phyloP scores from a whole-genome alignment of 1,140 invertebrate genomes.

The Danaus melanippus region DNA sequence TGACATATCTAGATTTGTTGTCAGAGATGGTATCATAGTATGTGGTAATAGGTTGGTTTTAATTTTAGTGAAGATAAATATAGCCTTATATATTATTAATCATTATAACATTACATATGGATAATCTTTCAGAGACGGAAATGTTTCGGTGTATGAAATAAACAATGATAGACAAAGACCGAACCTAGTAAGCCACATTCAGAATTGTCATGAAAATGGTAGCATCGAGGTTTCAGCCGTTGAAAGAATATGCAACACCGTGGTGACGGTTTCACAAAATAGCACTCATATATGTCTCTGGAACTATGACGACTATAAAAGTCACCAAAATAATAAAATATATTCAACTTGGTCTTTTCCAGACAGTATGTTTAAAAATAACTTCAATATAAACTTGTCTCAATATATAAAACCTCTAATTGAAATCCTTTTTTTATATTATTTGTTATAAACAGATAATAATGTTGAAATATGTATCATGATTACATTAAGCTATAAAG shows the following conservation, averaged over 20 bases:
- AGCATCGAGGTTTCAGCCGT: slow-evolving; percentile 47
- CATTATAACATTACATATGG: neutral
- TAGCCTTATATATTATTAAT: neutral
- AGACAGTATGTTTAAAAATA: too few relatives aligned
- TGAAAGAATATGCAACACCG: slow-evolving; percentile 30
- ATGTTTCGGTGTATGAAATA: slow-evolving; percentile 31
- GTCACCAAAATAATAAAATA: neutral
- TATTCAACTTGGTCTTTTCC: neutral
- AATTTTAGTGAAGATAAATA: too few relatives aligned
- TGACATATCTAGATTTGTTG: slow-evolving; percentile 60
- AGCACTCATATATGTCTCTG: slow-evolving; percentile 35
- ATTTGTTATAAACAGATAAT: too few relatives aligned
- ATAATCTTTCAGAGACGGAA: slow-evolving; percentile 46
- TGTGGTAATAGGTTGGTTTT: slow-evolving; percentile 57
- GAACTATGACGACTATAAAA: slow-evolving; percentile 7
- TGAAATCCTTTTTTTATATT: too few relatives aligned
- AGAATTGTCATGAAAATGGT: slow-evolving; percentile 47
- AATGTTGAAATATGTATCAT: too few relatives aligned
- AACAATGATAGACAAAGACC: slow-evolving; percentile 29
- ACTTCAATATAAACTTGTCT: too few relatives aligned
- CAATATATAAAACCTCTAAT: too few relatives aligned
- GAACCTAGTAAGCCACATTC: slow-evolving; percentile 32
- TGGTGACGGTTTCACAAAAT: slow-evolving; percentile 38
- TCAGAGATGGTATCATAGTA: slow-evolving; percentile 37
- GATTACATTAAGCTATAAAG: too few relatives aligned